phyloP scores from a whole-genome alignment of 1,140 invertebrate genomes.

The Globodera rostochiensis region DNA sequence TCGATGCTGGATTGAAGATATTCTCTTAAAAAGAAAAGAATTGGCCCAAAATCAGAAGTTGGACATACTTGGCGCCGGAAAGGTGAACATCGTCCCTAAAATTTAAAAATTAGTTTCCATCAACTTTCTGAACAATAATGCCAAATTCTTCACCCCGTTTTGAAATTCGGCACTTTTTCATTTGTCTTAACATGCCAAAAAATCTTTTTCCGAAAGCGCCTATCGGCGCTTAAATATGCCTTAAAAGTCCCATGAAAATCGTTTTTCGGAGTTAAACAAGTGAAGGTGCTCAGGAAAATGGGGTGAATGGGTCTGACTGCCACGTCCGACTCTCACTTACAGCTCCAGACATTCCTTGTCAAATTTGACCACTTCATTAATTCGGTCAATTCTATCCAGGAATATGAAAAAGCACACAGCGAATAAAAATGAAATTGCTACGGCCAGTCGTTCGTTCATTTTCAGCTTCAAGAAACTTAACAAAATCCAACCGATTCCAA shows the following conservation, averaged over 20 bases:
- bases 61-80: constrained; percentile 12
- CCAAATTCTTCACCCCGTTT: too few relatives aligned
- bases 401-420: not conserved
- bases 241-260: too few relatives aligned
- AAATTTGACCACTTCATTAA: not conserved
- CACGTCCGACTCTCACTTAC: not conserved
- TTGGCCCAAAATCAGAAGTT: not conserved
- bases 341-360: constrained; percentile 1
- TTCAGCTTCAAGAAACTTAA: not conserved
- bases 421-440: constrained; percentile 1
- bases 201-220: too few relatives aligned
- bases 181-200: too few relatives aligned
- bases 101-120: not conserved
- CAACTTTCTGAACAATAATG: too few relatives aligned
- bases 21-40: not conserved
- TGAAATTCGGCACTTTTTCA: too few relatives aligned
- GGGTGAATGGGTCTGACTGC: too few relatives aligned
- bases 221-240: too few relatives aligned
- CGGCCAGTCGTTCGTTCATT: not conserved
- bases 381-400: not conserved
- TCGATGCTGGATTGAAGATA: constrained; percentile 38
- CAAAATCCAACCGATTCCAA: not conserved
- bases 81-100: constrained; percentile 22
- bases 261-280: too few relatives aligned
- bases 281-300: too few relatives aligned